A percentile compares a stretch with the other conserved stretches of the same genome.
phyloP scores from a whole-genome alignment of 2,888 invertebrate species.

The Lasioglossum villosulum region DNA sequence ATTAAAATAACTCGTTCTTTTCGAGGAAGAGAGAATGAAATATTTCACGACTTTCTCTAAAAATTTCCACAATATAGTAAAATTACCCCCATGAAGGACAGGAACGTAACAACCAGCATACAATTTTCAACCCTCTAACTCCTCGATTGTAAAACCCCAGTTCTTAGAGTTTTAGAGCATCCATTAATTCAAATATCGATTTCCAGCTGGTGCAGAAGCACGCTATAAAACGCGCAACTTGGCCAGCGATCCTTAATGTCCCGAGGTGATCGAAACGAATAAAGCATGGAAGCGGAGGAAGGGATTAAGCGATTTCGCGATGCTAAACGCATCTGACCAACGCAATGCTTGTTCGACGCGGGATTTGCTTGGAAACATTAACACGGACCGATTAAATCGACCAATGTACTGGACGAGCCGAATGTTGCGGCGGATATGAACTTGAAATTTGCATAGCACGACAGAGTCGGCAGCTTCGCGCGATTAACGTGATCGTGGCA shows the following conservation, averaged over 20 bases:
- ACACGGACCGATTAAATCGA: constrained; percentile 63
- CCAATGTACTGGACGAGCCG: constrained; percentile 40
- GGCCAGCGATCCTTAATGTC: constrained; percentile 36
- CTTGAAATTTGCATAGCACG: constrained; percentile 59
- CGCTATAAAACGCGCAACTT: constrained; percentile 17
- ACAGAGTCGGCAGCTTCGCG: background rate
- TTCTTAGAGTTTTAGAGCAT: background rate
- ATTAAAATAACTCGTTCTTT: background rate
- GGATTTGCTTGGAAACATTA: constrained; percentile 62
- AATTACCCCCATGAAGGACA: no score
- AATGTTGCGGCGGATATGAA: constrained; percentile 52
- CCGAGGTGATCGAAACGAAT: constrained; percentile 52
- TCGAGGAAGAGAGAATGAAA: no score
- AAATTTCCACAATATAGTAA: no score
- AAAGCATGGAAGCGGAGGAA: constrained; percentile 52
- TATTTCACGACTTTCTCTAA: no score
- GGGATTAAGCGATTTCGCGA: constrained; percentile 66
- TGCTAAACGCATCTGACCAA: constrained; percentile 50
- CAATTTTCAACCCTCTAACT: no score
- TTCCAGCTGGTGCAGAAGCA: background rate
- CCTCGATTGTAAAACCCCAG: background rate
- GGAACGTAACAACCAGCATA: no score
- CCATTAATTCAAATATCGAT: constrained; percentile 10
- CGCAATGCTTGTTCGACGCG: constrained; percentile 51
- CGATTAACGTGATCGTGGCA: constrained; percentile 26